Percentiles rank a stretch among this genome's conserved stretches.
Evolutionary conservation across 2,888 invertebrate species (phyloP).

Genomic region (Strigamia maritima): DNA sequence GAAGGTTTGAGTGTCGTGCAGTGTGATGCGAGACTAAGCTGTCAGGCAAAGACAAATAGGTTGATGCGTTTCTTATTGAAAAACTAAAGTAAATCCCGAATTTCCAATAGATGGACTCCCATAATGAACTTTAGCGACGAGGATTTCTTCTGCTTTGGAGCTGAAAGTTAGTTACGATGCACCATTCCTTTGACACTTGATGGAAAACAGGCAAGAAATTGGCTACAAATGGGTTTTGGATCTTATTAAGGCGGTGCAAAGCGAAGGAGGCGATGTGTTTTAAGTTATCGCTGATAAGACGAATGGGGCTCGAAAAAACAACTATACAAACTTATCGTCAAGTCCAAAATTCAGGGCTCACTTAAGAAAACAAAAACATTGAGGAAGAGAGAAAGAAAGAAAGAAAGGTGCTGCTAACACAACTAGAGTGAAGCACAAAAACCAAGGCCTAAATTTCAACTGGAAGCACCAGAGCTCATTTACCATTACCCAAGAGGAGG

Average conservation of each 20-base stretch:
- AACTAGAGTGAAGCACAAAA: no score
- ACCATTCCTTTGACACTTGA: slow-evolving; percentile 13
- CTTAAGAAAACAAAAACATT: no score
- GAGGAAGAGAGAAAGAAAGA: no score
- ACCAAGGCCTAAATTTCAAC: no score
- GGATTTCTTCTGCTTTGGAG: not conserved
- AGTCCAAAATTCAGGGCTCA: no score
- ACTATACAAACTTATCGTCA: no score
- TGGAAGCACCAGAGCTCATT: no score
- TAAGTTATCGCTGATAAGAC: no score
- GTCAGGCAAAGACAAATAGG: slow-evolving; percentile 6
- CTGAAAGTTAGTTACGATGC: slow-evolving; percentile 1
- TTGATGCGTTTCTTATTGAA: slow-evolving; percentile 20
- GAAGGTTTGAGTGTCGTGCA: not conserved
- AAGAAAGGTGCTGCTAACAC: no score
- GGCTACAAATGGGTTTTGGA: not conserved
- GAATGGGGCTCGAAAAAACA: no score
- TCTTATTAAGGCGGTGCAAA: not conserved
- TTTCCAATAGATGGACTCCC: not conserved
- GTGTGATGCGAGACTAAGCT: slow-evolving; percentile 1
- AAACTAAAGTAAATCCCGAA: slow-evolving; percentile 8
- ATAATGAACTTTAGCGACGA: not conserved
- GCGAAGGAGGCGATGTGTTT: not conserved
- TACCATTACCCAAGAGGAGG: no score
- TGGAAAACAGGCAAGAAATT: slow-evolving; percentile 16